Percentiles rank a stretch among this genome's conserved stretches.
These are phyloP conservation scores for Sturmia bella DNA, from an alignment of 2,888 invertebrate genomes.

Conservation along the genomic window DNA sequence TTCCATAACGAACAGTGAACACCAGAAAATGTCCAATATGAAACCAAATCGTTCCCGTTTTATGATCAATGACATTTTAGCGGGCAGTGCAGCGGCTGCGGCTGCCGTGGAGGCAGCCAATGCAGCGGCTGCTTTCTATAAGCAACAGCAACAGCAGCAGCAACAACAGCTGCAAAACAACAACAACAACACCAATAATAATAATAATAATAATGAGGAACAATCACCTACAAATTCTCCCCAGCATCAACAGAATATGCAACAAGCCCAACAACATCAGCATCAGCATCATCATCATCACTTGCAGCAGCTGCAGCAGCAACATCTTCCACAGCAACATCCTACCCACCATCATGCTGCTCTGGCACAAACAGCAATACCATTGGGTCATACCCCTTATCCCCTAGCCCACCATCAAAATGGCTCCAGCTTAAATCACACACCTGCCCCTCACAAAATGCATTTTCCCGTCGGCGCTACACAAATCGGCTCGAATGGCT, in stretches of 20 bases:
- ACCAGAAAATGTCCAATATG: constrained; percentile 75
- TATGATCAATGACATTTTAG: constrained; percentile 80
- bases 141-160: constrained; percentile 75
- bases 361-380: constrained; percentile 43
- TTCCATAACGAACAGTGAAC: constrained; percentile 73
- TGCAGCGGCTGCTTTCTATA: constrained; percentile 76
- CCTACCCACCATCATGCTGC: constrained; percentile 52
- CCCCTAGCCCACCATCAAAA: constrained; percentile 55
- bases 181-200: constrained; percentile 70
- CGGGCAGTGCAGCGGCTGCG: constrained; percentile 77
- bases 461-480: constrained; percentile 76
- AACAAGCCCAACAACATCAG: constrained; percentile 64
- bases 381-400: constrained; percentile 51
- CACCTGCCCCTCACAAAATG: constrained; percentile 74
- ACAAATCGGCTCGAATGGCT: constrained; percentile 76
- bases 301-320: constrained; percentile 40
- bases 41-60: constrained; percentile 80
- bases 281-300: constrained; percentile 55
- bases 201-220: constrained; percentile 66
- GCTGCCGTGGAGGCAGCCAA: constrained; percentile 76
- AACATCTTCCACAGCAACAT: constrained; percentile 62
- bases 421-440: constrained; percentile 24
- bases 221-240: constrained; percentile 52
- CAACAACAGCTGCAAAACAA: constrained; percentile 69
- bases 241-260: constrained; percentile 65